These are phyloP conservation scores for Umimayanthus chanpuru DNA, from an alignment of 92 coral and sea anemone genomes.

Conservation along the genomic window DNA sequence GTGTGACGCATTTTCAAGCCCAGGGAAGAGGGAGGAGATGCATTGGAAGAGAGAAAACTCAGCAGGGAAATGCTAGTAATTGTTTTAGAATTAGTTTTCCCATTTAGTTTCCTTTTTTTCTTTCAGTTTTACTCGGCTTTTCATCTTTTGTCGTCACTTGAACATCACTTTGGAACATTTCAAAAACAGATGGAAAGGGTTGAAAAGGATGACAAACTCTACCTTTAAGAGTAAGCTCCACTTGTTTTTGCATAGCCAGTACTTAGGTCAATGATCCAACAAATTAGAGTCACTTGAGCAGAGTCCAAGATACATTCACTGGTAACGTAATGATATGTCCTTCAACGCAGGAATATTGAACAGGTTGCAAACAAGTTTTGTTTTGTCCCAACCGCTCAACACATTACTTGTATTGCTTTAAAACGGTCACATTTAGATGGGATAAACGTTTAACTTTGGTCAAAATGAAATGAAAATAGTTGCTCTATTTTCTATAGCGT, in stretches of 20 bases:
- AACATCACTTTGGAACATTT: too few relatives aligned
- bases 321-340: not conserved
- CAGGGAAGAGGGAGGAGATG: not conserved
- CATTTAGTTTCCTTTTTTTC: not conserved
- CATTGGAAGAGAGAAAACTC: not conserved
- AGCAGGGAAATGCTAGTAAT: too few relatives aligned
- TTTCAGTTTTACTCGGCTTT: not conserved
- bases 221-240: not conserved
- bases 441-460: not conserved
- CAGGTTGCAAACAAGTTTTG: not conserved
- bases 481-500: not conserved
- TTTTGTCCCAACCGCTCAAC: not conserved
- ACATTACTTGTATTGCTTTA: too few relatives aligned
- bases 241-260: not conserved
- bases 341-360: not conserved
- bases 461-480: not conserved
- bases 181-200: not conserved
- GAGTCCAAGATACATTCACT: not conserved
- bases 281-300: conserved; percentile 3
- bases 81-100: too few relatives aligned
- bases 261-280: not conserved
- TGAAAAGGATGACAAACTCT: not conserved
- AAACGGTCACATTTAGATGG: not conserved
- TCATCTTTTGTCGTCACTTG: not conserved
- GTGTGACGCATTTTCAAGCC: not conserved